Percentiles rank a stretch among this genome's conserved stretches.
Evolutionary conservation across 2,797 vertebrate species (phyloP).

Genomic region (Oryzias dopingdopingensis): DNA sequence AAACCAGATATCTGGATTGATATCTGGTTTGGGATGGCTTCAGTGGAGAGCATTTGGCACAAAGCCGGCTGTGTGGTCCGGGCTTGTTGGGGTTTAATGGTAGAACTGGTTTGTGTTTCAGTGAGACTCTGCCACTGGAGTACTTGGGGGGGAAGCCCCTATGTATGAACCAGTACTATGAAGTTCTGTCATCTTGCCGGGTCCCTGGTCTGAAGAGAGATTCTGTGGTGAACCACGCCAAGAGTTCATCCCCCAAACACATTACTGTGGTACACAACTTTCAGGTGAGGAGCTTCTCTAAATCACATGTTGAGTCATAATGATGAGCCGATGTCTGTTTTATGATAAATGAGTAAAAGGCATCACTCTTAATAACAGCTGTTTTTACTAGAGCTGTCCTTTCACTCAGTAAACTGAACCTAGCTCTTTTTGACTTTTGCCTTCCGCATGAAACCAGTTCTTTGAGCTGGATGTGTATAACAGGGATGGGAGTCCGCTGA

Average conservation of each 20-base stretch:
- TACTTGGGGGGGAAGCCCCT: slow-evolving; percentile 84
- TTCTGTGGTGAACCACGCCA: slow-evolving; percentile 84
- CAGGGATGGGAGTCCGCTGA: slow-evolving; percentile 84
- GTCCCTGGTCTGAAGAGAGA: slow-evolving; percentile 89
- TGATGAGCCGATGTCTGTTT: no score
- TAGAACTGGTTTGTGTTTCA: slow-evolving; percentile 47
- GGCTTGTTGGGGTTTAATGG: background rate
- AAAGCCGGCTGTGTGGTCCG: no score
- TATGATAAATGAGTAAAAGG: no score
- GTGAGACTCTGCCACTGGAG: slow-evolving; percentile 91
- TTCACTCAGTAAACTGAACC: background rate
- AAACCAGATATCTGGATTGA: no score
- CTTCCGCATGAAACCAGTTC: slow-evolving; percentile 77
- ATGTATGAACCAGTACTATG: slow-evolving; percentile 98
- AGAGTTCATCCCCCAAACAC: slow-evolving; percentile 81
- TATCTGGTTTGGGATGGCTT: no score
- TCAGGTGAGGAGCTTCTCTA: slow-evolving; percentile 77
- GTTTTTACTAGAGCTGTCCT: background rate
- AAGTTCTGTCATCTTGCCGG: slow-evolving; percentile 92
- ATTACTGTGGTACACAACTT: slow-evolving; percentile 92
- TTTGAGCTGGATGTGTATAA: slow-evolving; percentile 91
- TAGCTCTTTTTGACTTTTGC: background rate
- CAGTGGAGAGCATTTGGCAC: no score
- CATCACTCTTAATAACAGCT: no score
- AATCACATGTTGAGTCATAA: no score